phyloP scores from a whole-genome alignment of 92 coral and sea anemone species.

The Ricordea florida region DNA sequence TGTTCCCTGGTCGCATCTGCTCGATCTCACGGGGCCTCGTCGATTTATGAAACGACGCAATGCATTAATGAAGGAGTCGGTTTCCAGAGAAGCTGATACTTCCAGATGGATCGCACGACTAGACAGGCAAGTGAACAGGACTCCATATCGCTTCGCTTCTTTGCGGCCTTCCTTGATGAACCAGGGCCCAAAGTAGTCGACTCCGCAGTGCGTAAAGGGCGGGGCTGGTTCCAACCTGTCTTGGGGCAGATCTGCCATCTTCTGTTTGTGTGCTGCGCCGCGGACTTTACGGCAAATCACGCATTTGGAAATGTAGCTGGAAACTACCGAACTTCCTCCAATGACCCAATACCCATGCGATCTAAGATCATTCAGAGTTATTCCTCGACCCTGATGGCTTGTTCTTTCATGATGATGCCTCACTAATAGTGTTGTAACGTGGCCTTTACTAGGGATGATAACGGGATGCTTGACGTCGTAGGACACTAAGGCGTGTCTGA shows the following conservation, averaged over 20 bases:
- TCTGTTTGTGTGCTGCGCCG: constrained; percentile 1
- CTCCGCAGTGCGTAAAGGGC: constrained; percentile 21
- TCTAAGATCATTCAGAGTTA: constrained; percentile 22
- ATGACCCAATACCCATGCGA: constrained; percentile 18
- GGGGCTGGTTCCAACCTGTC: constrained; percentile 30
- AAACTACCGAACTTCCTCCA: constrained; percentile 14
- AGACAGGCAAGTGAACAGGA: constrained; percentile 4
- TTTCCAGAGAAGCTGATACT: background rate
- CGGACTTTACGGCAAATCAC: constrained; percentile 12
- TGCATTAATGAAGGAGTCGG: constrained; percentile 30
- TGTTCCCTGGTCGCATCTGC: constrained; percentile 14
- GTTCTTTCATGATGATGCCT: constrained; percentile 11
- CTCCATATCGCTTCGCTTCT: constrained; percentile 26
- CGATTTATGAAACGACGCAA: constrained; percentile 23
- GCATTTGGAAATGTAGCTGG: constrained; percentile 25
- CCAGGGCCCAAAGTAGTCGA: constrained; percentile 17
- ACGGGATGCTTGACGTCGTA: constrained; percentile 24
- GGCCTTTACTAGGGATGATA: constrained; percentile 21
- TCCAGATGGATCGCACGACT: constrained; percentile 16
- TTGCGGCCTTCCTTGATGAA: constrained; percentile 24
- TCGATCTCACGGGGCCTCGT: constrained; percentile 14
- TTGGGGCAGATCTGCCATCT: constrained; percentile 27
- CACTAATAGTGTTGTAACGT: background rate
- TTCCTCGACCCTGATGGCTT: constrained; percentile 22
- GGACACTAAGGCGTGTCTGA: background rate